These are phyloP conservation scores for Acropora yongei DNA, from an alignment of 64 coral and sea anemone genomes.

Conservation along the genomic window DNA sequence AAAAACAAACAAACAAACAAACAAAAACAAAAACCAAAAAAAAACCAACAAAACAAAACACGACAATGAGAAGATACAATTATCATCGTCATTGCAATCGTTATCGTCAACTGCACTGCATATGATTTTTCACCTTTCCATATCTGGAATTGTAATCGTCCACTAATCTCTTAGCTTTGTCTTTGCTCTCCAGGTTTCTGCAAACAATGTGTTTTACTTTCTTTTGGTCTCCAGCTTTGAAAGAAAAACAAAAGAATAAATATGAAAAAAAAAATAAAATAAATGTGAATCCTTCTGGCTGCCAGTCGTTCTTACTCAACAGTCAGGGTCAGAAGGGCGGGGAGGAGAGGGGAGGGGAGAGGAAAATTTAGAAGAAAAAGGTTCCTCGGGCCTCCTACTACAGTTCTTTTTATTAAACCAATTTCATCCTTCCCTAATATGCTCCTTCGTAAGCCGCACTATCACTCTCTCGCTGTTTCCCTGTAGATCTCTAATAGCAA, in stretches of 20 bases:
- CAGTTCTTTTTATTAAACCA: too few species aligned
- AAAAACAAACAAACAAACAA: neutral
- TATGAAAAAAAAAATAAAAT: too few species aligned
- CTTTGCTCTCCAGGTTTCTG: slow-evolving; percentile 8
- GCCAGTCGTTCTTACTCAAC: too few species aligned
- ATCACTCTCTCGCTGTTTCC: too few species aligned
- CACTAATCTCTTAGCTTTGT: slow-evolving; percentile 50
- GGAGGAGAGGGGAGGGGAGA: too few species aligned
- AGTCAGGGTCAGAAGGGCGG: too few species aligned
- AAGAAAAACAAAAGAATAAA: neutral
- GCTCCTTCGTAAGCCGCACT: too few species aligned
- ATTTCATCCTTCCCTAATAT: too few species aligned
- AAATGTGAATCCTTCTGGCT: too few species aligned
- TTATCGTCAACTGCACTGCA: neutral
- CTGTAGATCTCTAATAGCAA: too few species aligned
- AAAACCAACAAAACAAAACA: neutral
- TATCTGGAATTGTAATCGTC: slow-evolving; percentile 61
- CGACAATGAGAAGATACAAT: neutral
- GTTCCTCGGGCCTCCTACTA: too few species aligned
- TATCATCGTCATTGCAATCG: neutral
- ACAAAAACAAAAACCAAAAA: neutral
- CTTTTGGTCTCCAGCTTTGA: slow-evolving; percentile 61
- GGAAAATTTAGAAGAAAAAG: too few species aligned
- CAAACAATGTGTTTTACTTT: slow-evolving; percentile 64
- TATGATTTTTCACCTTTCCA: slow-evolving; percentile 18